Conservation (phyloP, 2,113 vertebrate species). For the Labeo rohita region DNA sequence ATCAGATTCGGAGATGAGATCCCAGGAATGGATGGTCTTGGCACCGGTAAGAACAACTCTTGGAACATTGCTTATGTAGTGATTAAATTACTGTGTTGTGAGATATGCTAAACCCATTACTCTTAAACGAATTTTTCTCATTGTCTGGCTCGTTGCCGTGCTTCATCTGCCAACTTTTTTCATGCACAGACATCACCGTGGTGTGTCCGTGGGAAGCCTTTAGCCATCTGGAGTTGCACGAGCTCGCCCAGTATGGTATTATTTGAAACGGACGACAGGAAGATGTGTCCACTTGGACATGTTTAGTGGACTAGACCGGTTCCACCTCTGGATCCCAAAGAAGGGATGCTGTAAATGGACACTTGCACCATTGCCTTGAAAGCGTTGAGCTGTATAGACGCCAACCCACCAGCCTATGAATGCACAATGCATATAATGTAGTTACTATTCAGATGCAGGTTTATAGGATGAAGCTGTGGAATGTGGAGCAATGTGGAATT, state of each 20-base stretch:
- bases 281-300: background rate
- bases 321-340: background rate
- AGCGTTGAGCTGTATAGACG: background rate
- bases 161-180: slow-evolving; percentile 1
- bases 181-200: slow-evolving; percentile 80
- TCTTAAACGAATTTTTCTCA: background rate
- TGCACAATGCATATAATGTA: background rate
- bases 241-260: slow-evolving; percentile 84
- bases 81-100: background rate
- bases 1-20: slow-evolving; percentile 85
- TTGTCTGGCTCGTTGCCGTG: background rate
- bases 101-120: slow-evolving; percentile 1
- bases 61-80: background rate
- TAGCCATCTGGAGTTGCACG: slow-evolving; percentile 85
- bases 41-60: slow-evolving; percentile 76
- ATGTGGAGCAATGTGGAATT: background rate
- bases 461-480: background rate
- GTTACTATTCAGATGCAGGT: background rate
- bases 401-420: background rate
- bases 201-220: slow-evolving; percentile 89
- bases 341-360: background rate
- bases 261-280: slow-evolving; percentile 68
- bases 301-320: background rate
- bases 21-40: slow-evolving; percentile 86
- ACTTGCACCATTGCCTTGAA: background rate